Conservation (phyloP, 1,140 invertebrate species). For the Panulirus ornatus region DNA sequence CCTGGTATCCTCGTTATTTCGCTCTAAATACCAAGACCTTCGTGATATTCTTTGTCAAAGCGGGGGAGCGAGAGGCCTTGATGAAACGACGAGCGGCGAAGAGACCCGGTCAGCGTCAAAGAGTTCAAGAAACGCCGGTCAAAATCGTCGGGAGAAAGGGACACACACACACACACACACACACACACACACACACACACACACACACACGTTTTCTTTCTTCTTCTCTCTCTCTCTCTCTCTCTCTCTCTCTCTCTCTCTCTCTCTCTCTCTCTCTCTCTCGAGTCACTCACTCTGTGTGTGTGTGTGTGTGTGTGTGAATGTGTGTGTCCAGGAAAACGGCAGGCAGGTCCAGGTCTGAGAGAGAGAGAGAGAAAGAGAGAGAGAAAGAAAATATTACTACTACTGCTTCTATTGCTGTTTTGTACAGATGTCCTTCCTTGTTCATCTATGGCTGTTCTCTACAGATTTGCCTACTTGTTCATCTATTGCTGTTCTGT, state of each 20-base stretch:
- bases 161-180: not conserved
- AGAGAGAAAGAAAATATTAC: too few relatives aligned
- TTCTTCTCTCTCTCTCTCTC: conserved; percentile 2
- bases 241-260: conserved; percentile 25
- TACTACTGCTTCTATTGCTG: too few relatives aligned
- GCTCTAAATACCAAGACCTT: conserved; percentile 56
- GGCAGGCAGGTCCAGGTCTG: not conserved
- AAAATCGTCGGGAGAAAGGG: not conserved
- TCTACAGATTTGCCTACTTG: too few relatives aligned
- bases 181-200: not conserved
- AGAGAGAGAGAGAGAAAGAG: too few relatives aligned
- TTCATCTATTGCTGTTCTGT: too few relatives aligned
- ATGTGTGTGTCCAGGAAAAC: too few relatives aligned
- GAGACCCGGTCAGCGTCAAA: conserved; percentile 45
- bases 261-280: not conserved
- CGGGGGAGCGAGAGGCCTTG: conserved; percentile 39
- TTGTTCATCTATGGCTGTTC: too few relatives aligned
- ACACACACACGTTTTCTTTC: not conserved
- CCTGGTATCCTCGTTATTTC: conserved; percentile 54
- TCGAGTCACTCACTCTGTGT: not conserved
- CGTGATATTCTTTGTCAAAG: conserved; percentile 45
- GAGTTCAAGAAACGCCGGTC: conserved; percentile 40
- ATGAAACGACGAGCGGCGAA: conserved; percentile 19
- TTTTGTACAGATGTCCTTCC: too few relatives aligned
- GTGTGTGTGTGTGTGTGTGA: too few relatives aligned